Evolutionary conservation across 2,113 vertebrate species (phyloP).

Genomic region (Carettochelys insculpta): DNA sequence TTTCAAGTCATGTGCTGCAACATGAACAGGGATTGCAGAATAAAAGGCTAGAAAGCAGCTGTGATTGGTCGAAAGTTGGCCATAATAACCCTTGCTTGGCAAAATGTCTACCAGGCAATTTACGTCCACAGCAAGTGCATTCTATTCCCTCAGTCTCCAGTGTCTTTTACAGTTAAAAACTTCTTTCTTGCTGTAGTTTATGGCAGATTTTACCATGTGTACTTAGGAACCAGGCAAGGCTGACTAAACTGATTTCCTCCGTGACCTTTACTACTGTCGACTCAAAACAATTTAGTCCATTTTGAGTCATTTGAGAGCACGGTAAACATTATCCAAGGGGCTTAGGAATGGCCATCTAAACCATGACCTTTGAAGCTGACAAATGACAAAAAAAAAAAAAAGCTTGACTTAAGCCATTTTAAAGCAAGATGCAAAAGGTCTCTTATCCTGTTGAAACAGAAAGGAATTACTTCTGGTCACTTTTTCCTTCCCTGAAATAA

Average conservation of each 20-base stretch:
- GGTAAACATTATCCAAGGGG: constrained; percentile 73
- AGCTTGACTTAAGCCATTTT: constrained; percentile 55
- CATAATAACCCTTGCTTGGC: not conserved
- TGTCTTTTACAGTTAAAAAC: constrained; percentile 42
- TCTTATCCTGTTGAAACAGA: constrained; percentile 43
- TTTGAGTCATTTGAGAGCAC: constrained; percentile 78
- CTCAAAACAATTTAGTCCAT: constrained; percentile 77
- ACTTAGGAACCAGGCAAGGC: constrained; percentile 55
- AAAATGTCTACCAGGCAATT: constrained; percentile 14
- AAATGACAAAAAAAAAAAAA: constrained; percentile 61
- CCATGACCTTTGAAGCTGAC: constrained; percentile 73
- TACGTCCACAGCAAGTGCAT: not conserved
- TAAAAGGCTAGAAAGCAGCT: not conserved
- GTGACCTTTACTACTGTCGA: constrained; percentile 73
- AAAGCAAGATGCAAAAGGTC: constrained; percentile 57
- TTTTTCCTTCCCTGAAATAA: not conserved
- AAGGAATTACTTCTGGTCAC: constrained; percentile 17
- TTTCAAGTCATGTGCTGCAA: not conserved
- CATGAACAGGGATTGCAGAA: not conserved
- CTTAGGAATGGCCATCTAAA: constrained; percentile 64
- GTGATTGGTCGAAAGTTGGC: not conserved
- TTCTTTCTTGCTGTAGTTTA: constrained; percentile 51
- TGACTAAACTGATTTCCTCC: constrained; percentile 68
- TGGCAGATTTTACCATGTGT: constrained; percentile 48
- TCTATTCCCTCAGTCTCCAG: constrained; percentile 7